Conservation (phyloP, 1,140 invertebrate species). For the Hestina assimilis region DNA sequence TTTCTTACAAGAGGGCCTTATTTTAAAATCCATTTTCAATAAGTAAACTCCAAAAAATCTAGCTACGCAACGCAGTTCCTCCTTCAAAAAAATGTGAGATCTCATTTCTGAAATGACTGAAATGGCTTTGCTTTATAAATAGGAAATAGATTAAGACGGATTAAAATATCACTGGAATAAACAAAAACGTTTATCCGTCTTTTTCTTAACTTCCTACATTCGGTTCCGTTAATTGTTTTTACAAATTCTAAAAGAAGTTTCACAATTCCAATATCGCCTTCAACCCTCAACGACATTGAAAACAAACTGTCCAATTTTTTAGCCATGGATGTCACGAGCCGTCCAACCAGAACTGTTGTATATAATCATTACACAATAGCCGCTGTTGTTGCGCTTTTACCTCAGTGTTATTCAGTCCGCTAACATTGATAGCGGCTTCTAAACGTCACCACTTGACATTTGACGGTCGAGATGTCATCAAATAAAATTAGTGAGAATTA, state of each 20-base stretch:
- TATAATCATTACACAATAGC: conserved; percentile 32
- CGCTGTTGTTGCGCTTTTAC: conserved; percentile 37
- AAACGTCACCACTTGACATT: conserved; percentile 49
- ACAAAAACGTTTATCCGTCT: not conserved
- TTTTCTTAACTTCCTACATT: not conserved
- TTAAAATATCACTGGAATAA: no score
- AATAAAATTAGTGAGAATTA: conserved; percentile 64
- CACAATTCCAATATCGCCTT: conserved; percentile 34
- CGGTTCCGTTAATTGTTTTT: no score
- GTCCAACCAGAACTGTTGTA: conserved; percentile 8
- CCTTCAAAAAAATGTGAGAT: no score
- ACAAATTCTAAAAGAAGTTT: conserved; percentile 7
- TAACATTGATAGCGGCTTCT: conserved; percentile 46
- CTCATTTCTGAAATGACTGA: no score
- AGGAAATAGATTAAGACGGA: no score
- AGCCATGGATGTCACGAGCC: conserved; percentile 28
- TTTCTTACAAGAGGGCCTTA: no score
- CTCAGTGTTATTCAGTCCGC: conserved; percentile 49
- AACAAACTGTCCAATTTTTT: conserved; percentile 47
- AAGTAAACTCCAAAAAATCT: no score
- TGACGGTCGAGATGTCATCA: conserved; percentile 52
- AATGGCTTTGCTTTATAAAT: no score
- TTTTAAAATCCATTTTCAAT: no score
- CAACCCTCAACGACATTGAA: conserved; percentile 44
- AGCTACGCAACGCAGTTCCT: no score